Conservation (phyloP, 2,113 vertebrate genomes). For the Lepidothrix coronata region DNA sequence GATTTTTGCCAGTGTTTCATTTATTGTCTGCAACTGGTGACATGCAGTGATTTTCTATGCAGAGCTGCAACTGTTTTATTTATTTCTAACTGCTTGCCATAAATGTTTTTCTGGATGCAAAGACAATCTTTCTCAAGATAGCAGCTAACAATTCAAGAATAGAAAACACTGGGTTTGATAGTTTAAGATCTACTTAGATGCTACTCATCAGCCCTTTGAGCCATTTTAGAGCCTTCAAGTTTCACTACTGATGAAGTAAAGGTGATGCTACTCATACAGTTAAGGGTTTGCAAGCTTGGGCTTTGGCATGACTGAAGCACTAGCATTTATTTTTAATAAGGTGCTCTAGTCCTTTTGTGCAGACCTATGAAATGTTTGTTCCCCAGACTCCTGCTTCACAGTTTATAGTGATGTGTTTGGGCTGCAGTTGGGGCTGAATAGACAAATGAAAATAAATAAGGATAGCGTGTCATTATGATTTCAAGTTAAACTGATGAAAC, state of each 20-base stretch:
- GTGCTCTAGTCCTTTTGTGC: neutral
- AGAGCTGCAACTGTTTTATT: neutral
- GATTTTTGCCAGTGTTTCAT: neutral
- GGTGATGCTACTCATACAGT: neutral
- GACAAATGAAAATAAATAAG: neutral
- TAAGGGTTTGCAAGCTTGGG: neutral
- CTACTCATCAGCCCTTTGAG: neutral
- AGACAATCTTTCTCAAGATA: neutral
- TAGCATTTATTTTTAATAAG: neutral
- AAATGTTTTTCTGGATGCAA: neutral
- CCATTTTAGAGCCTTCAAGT: neutral
- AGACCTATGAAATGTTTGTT: neutral
- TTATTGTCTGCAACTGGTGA: neutral
- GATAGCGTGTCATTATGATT: neutral
- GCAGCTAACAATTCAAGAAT: neutral
- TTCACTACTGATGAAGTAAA: neutral
- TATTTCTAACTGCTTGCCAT: neutral
- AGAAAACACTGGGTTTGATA: neutral
- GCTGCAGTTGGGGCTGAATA: neutral
- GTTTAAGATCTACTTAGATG: neutral
- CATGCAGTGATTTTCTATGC: neutral
- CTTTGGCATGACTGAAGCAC: neutral
- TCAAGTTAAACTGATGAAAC: constrained; percentile 15
- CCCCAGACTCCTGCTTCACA: neutral
- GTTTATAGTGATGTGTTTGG: neutral